A percentile compares a stretch with the other conserved stretches of the same genome.
Evolutionary conservation across 2,113 vertebrate genomes (phyloP).

Genomic region (Lophura nycthemera): DNA sequence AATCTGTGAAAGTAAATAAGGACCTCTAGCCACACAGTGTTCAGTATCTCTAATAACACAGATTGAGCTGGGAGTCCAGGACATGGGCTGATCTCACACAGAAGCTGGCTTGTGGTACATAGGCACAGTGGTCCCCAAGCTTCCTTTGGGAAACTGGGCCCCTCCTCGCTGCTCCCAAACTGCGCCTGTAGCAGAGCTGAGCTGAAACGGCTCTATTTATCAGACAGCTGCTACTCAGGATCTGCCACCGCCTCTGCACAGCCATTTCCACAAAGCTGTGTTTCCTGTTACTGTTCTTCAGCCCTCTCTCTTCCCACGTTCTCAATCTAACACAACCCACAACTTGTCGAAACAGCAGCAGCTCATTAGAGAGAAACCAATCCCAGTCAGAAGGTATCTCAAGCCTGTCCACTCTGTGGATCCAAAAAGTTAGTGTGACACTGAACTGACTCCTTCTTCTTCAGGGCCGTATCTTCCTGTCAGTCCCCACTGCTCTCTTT

Average conservation of each 20-base stretch:
- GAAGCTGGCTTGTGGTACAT: background rate
- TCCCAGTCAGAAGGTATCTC: background rate
- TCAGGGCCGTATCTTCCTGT: background rate
- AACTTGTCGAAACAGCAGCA: background rate
- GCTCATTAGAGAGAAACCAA: background rate
- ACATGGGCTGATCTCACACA: background rate
- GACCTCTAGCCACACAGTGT: background rate
- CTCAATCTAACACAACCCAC: background rate
- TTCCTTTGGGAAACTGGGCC: background rate
- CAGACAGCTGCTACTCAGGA: background rate
- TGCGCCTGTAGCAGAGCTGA: background rate
- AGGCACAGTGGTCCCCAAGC: background rate
- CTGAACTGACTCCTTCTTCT: background rate
- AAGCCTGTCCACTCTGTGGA: background rate
- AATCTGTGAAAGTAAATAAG: background rate
- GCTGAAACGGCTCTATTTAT: background rate
- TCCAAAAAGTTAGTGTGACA: background rate
- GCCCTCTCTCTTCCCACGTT: background rate
- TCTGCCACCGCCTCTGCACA: background rate
- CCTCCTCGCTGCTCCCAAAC: background rate
- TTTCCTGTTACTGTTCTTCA: background rate
- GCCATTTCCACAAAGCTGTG: background rate
- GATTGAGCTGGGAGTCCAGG: conserved; percentile 9
- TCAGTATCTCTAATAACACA: background rate
- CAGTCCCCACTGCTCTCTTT: background rate